Evolutionary conservation across 2,888 invertebrate genomes (phyloP).

Genomic region (Diloba caeruleocephala): DNA sequence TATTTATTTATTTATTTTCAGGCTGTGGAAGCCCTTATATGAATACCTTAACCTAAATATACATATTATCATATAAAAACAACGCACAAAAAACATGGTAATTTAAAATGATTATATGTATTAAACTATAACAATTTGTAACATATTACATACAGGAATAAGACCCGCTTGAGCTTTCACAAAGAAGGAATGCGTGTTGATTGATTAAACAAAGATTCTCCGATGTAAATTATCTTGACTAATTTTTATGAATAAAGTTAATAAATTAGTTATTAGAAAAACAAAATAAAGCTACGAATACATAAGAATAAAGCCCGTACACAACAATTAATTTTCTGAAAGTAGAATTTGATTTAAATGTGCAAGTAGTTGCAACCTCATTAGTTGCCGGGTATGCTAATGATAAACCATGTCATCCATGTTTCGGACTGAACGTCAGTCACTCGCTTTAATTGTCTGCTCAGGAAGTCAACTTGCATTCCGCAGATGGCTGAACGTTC

Average conservation of each 20-base stretch:
- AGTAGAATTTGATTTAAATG: slow-evolving; percentile 29
- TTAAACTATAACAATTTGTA: too few species aligned
- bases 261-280: background rate
- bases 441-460: slow-evolving; percentile 80
- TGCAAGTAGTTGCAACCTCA: slow-evolving; percentile 44
- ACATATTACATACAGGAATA: too few species aligned
- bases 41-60: too few species aligned
- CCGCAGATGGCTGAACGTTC: slow-evolving; percentile 73
- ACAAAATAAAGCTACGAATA: slow-evolving; percentile 5
- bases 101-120: too few species aligned
- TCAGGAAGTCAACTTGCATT: slow-evolving; percentile 83
- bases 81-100: too few species aligned
- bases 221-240: slow-evolving; percentile 6
- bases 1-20: too few species aligned
- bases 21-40: too few species aligned
- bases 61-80: too few species aligned
- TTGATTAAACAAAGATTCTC: slow-evolving; percentile 3
- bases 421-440: slow-evolving; percentile 60
- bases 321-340: slow-evolving; percentile 29
- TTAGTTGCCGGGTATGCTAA: slow-evolving; percentile 62
- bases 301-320: too few species aligned
- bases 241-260: background rate
- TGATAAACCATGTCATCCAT: slow-evolving; percentile 60
- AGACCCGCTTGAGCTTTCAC: too few species aligned
- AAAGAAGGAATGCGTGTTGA: too few species aligned